Evolutionary conservation across 2,113 vertebrate species (phyloP).

Genomic region (Sorex araneus): DNA sequence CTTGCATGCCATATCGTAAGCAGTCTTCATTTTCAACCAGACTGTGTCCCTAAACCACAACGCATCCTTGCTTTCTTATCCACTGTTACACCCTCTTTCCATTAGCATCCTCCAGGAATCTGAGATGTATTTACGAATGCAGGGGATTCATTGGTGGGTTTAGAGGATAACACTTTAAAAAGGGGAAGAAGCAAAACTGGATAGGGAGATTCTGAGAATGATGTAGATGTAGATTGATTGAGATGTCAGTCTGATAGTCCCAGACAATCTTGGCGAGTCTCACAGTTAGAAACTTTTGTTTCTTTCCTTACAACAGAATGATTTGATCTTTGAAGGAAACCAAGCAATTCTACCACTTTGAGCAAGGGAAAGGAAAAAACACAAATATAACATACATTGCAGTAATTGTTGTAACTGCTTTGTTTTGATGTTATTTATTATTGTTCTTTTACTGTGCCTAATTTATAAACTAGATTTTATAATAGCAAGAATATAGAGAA

Average conservation of each 20-base stretch:
- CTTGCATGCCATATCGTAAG: background rate
- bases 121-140: background rate
- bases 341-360: background rate
- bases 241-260: background rate
- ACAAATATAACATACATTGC: background rate
- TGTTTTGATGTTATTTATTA: background rate
- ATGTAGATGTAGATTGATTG: too few relatives aligned
- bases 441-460: background rate
- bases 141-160: background rate
- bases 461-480: background rate
- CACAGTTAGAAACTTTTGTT: background rate
- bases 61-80: background rate
- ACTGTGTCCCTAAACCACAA: background rate
- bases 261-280: background rate
- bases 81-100: background rate
- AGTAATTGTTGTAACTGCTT: background rate
- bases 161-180: background rate
- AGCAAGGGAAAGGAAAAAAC: too few relatives aligned
- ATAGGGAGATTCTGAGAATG: background rate
- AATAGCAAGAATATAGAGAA: background rate
- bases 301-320: background rate
- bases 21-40: background rate
- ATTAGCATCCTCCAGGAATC: background rate
- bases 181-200: background rate
- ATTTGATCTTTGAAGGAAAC: background rate